These are phyloP conservation scores for Ophthalmolycus amberensis DNA, from an alignment of 2,113 vertebrate genomes.

Conservation along the genomic window DNA sequence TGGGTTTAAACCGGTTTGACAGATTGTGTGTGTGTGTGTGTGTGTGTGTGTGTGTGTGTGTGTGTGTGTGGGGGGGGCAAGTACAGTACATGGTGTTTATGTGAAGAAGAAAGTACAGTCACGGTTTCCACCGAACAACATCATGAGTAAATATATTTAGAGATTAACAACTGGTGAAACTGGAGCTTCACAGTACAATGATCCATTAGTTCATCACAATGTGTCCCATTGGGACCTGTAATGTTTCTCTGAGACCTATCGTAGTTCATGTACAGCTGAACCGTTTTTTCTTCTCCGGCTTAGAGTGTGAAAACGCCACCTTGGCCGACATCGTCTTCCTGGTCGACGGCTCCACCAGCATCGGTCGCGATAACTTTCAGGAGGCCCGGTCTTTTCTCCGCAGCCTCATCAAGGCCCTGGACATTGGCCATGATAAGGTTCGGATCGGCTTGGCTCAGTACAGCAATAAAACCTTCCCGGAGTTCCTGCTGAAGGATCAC, in stretches of 20 bases:
- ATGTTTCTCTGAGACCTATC: neutral
- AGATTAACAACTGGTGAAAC: too few relatives aligned
- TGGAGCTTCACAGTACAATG: too few relatives aligned
- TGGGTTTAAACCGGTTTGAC: slow-evolving; percentile 44
- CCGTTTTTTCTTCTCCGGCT: slow-evolving; percentile 21
- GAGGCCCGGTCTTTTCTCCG: slow-evolving; percentile 81
- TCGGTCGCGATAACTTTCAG: slow-evolving; percentile 78
- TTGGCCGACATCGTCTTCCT: slow-evolving; percentile 87
- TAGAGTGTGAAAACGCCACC: slow-evolving; percentile 82
- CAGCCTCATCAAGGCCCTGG: slow-evolving; percentile 75
- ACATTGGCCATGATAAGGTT: slow-evolving; percentile 81
- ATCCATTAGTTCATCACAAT: neutral
- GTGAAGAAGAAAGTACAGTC: too few relatives aligned
- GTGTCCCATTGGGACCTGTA: slow-evolving; percentile 2
- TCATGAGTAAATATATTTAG: too few relatives aligned
- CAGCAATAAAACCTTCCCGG: slow-evolving; percentile 71
- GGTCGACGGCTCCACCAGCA: slow-evolving; percentile 85
- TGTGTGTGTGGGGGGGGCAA: too few relatives aligned
- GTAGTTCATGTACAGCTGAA: neutral
- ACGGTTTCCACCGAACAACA: too few relatives aligned
- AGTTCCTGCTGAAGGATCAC: slow-evolving; percentile 84
- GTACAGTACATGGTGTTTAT: too few relatives aligned
- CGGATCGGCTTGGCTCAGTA: slow-evolving; percentile 85
- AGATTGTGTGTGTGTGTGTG: too few relatives aligned
- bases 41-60: too few relatives aligned